Evolutionary conservation across 2,797 vertebrate species (phyloP).

Genomic region (Strix occidentalis): DNA sequence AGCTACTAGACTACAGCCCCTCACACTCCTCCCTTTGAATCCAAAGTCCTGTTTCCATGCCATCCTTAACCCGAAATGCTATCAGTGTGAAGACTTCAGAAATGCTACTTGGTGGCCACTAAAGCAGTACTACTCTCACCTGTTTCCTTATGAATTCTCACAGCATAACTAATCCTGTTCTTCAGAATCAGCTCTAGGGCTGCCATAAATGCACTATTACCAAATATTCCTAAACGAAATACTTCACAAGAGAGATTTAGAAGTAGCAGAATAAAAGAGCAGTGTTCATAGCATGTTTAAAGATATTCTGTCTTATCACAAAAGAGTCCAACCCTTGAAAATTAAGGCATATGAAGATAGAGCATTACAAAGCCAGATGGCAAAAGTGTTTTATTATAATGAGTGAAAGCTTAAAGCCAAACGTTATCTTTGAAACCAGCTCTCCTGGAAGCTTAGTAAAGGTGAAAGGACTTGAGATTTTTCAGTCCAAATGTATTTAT

Average conservation of each 20-base stretch:
- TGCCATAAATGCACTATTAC: not conserved
- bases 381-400: not conserved
- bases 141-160: not conserved
- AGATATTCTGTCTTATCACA: not conserved
- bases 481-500: constrained; percentile 12
- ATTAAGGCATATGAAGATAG: not conserved
- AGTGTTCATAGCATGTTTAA: not conserved
- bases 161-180: not conserved
- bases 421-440: not conserved
- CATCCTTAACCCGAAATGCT: not conserved
- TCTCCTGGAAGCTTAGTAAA: not conserved
- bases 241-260: not conserved
- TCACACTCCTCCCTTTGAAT: not conserved
- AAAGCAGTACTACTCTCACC: not conserved
- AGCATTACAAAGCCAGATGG: not conserved
- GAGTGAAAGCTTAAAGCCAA: not conserved
- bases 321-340: not conserved
- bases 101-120: not conserved
- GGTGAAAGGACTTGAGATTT: constrained; percentile 33
- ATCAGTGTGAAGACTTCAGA: not conserved
- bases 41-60: not conserved
- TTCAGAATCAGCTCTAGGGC: not conserved
- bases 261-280: not conserved
- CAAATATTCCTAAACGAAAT: not conserved
- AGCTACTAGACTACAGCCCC: not conserved